Evolutionary conservation across 2,797 vertebrate genomes (phyloP), one percentile per base, ranked within the genome.

Genomic region (Notolepis coatsorum): DNA sequence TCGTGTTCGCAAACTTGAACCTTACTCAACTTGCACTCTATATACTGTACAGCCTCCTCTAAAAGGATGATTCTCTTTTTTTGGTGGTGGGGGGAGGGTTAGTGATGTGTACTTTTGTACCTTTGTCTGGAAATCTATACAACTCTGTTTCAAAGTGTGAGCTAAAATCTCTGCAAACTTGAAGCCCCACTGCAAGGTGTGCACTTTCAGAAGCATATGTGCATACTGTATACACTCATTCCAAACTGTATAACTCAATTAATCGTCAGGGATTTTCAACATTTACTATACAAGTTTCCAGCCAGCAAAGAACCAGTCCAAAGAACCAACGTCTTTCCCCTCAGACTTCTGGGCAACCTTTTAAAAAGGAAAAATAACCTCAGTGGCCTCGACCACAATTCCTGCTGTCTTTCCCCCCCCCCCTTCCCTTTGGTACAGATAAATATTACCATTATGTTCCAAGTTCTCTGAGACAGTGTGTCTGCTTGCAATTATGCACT

Each of bases 401-500:
- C 68, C 13, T 39, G 23, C 15, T 37, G 47, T 43, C 24, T 63
- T 53, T 25, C 73, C 67, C 61, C 58, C 27, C 12, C 47, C 24
- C 31, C 50, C 48, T 74, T 58, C n/a, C n/a, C 27, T 71, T 58
- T 17, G 61, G 42, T 55, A 48, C 24, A 59, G 24, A 65, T 61
- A 79, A 57, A 70, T 69, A 61, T 61, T 63, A 47, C 57, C 15
- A 15, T 67, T 13, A 20, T 61, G 27, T 65, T 58, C 33, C 61
- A 57, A 53, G 48, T 50, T 65, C 42, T 75, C 46, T 42, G 49
- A 68, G 52, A 73, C 21, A 60, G 12, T 17, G 50, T 70, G 65
- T 66, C 84, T 82, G 73, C 65, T 75, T 68, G 62, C 52, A 85
- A 68, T 84, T 82, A 80, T 25, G 33, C 5, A 45, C 58, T 75